Evolutionary conservation across 2,888 invertebrate genomes (phyloP).

Genomic region (Cotesia congregata): DNA sequence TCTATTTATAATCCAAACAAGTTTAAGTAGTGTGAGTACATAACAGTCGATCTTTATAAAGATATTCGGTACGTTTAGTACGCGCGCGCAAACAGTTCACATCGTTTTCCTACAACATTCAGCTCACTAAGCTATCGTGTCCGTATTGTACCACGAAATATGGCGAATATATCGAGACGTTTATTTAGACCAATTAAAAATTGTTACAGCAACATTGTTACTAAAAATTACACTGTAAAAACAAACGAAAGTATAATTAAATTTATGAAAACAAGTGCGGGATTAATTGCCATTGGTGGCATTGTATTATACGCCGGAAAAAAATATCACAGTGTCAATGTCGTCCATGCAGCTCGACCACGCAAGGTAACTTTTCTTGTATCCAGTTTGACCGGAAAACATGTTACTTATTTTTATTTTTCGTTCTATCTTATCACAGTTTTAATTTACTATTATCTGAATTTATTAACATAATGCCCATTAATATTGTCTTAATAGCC

Average conservation of each 20-base stretch:
- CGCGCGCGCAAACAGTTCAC: constrained; percentile 25
- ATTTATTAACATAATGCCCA: not conserved
- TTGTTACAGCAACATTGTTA: constrained; percentile 53
- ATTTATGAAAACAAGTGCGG: constrained; percentile 54
- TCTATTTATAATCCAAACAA: constrained; percentile 13
- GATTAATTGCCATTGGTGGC: constrained; percentile 69
- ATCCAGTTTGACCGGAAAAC: constrained; percentile 9
- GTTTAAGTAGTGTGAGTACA: not conserved
- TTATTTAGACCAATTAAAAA: constrained; percentile 54
- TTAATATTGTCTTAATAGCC: not conserved
- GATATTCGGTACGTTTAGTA: not conserved
- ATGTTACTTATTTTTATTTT: not conserved
- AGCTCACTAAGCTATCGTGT: not conserved
- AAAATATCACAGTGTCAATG: constrained; percentile 66
- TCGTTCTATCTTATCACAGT: not conserved
- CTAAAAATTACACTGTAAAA: constrained; percentile 52
- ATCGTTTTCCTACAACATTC: constrained; percentile 22
- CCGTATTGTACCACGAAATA: constrained; percentile 59
- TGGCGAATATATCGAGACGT: constrained; percentile 62
- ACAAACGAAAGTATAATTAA: constrained; percentile 48
- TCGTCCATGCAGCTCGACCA: constrained; percentile 72
- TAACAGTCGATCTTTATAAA: not conserved
- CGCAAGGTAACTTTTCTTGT: constrained; percentile 69
- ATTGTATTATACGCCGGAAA: constrained; percentile 70
- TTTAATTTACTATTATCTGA: not conserved